A percentile compares a stretch with the other conserved stretches of the same genome.
Conservation (phyloP, 2,797 vertebrate genomes). For the Scolopax bukidnonensis region DNA sequence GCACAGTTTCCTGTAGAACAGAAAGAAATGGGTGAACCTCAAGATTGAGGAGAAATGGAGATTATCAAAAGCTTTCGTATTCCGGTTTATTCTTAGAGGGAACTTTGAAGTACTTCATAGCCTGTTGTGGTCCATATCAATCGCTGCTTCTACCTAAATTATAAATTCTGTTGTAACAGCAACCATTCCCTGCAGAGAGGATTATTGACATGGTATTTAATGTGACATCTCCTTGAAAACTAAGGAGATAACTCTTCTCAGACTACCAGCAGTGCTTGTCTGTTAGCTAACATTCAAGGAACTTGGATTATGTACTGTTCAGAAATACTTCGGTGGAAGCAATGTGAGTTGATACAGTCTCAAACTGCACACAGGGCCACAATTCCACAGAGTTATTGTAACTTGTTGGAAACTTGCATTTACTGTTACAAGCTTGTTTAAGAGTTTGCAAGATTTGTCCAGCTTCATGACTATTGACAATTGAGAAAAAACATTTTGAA, state of each 20-base stretch:
- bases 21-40: neutral
- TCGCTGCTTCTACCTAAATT: neutral
- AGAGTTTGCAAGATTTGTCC: neutral
- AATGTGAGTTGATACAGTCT: neutral
- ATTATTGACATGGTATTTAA: neutral
- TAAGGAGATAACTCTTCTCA: neutral
- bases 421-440: neutral
- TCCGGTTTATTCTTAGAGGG: neutral
- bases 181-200: neutral
- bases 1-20: slow-evolving; percentile 89
- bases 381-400: neutral
- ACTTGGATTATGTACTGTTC: neutral
- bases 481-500: neutral
- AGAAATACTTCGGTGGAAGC: neutral
- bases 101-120: neutral
- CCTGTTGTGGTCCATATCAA: neutral
- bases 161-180: neutral
- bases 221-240: neutral
- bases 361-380: neutral
- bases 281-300: neutral
- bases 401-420: neutral
- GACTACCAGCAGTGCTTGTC: neutral
- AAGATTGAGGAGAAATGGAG: neutral
- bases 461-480: slow-evolving; percentile 3
- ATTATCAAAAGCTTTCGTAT: neutral